These are phyloP conservation scores for Scaptomyza cyrtandrae DNA, from an alignment of 2,888 invertebrate species.

Conservation along the genomic window DNA sequence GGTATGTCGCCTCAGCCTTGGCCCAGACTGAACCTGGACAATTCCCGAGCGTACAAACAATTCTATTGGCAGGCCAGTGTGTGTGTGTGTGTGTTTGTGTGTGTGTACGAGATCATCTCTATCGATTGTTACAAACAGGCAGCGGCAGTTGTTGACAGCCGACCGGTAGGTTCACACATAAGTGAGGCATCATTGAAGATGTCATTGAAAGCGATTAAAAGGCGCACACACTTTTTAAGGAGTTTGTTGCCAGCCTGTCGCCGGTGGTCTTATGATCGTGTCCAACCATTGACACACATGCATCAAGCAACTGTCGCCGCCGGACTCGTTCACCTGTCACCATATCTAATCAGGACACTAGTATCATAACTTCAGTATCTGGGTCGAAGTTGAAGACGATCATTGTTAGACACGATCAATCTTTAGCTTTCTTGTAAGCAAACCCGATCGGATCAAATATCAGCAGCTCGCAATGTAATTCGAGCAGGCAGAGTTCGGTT, in stretches of 20 bases:
- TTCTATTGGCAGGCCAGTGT: slow-evolving; percentile 64
- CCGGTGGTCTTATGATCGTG: slow-evolving; percentile 61
- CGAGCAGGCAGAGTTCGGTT: slow-evolving; percentile 6
- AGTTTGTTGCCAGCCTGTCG: slow-evolving; percentile 48
- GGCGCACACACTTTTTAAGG: slow-evolving; percentile 68
- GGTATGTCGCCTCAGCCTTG: slow-evolving; percentile 18
- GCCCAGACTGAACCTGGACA: slow-evolving; percentile 15
- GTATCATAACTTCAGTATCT: slow-evolving; percentile 36
- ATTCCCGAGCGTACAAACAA: slow-evolving; percentile 55
- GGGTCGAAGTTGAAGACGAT: slow-evolving; percentile 39
- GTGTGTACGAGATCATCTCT: slow-evolving; percentile 65
- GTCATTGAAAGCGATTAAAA: slow-evolving; percentile 75
- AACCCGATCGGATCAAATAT: slow-evolving; percentile 44
- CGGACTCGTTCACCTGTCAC: slow-evolving; percentile 63
- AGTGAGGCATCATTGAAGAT: slow-evolving; percentile 77
- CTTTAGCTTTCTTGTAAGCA: slow-evolving; percentile 13
- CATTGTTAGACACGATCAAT: slow-evolving; percentile 37
- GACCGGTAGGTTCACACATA: slow-evolving; percentile 78
- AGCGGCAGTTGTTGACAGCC: slow-evolving; percentile 77
- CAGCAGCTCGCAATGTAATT: slow-evolving; percentile 38
- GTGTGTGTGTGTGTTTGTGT: not conserved
- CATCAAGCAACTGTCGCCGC: slow-evolving; percentile 15
- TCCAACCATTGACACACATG: slow-evolving; percentile 48
- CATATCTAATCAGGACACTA: slow-evolving; percentile 67
- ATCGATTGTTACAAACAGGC: slow-evolving; percentile 75